Evolutionary conservation across 2,113 vertebrate genomes (phyloP), one percentile per base, ranked within the genome.

Genomic region (Rhea americana): DNA sequence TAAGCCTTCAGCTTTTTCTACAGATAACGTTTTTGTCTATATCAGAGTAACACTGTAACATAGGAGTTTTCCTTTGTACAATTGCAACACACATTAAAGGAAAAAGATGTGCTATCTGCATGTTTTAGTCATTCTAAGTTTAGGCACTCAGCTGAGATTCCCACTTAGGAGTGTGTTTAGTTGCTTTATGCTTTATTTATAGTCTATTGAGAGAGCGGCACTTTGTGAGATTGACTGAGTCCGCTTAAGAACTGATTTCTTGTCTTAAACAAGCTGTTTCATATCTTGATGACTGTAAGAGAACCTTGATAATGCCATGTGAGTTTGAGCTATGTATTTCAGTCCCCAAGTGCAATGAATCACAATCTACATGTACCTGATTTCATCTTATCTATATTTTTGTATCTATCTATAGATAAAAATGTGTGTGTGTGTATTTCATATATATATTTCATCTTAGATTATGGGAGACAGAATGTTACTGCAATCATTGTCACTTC

Each of bases 401-500:
- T 32, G 11, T 32, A 10, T 58, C 55, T 58, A 58, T 18, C 55
- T 58, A 10, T 58, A 58, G 32, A 58, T 18, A 32, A 58, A 58
- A 56, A 32, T 7, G 45, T 17, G 45, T 47, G 45, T 47, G 17
- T 47, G 45, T 47, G 14, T 58, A 25, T 58, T 5, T 30, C 9
- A 19, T 58, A 11, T 58, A 32, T 32, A 32, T 32, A 56, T 58
- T 32, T 58, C 28, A 32, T 58, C 30, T 25, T 85, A 92, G 67
- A 87, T 67, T 90, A 87, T 68, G 19, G 14, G 47, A 92, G 63
- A 55, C n/a, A 85, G 71, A 89, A 92, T 87, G 55, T n/a, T 66
- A 58, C 45, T 55, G 71, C 63, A 92, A 77, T 94, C 85, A 89
- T 18, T 77, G 82, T 87, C 85, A 91, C 47, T 93, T 93, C 78